Evolutionary conservation across 2,113 vertebrate species (phyloP).

Genomic region (Eira barbara): DNA sequence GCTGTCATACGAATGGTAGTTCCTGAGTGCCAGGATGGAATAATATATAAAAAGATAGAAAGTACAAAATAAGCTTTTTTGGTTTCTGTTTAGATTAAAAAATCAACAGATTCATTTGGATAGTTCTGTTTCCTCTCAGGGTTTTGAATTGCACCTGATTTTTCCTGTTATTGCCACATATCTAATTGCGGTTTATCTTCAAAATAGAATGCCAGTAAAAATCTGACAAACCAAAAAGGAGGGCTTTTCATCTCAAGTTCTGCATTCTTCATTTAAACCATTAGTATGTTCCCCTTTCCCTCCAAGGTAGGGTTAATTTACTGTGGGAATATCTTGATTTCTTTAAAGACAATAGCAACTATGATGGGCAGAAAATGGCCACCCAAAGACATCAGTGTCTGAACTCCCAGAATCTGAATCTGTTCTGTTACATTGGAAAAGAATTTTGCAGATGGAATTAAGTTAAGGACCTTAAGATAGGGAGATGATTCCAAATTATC

Average conservation of each 20-base stretch:
- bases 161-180: neutral
- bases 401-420: neutral
- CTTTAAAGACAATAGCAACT: neutral
- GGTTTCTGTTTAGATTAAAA: neutral
- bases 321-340: neutral
- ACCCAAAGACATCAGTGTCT: neutral
- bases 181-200: neutral
- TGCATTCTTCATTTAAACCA: neutral
- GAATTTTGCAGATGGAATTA: neutral
- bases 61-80: neutral
- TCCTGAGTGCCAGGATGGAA: neutral
- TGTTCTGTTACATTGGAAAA: neutral
- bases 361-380: neutral
- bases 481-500: neutral
- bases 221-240: neutral
- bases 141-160: neutral
- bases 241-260: neutral
- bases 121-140: neutral
- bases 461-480: neutral
- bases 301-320: neutral
- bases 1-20: neutral
- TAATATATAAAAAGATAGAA: neutral
- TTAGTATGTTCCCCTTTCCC: neutral
- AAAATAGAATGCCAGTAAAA: conserved; percentile 1
- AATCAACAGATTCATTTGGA: neutral